Evolutionary conservation across 1,140 invertebrate genomes (phyloP), one percentile per base, ranked within the genome.

Genomic region (Mesaphorura yosii): DNA sequence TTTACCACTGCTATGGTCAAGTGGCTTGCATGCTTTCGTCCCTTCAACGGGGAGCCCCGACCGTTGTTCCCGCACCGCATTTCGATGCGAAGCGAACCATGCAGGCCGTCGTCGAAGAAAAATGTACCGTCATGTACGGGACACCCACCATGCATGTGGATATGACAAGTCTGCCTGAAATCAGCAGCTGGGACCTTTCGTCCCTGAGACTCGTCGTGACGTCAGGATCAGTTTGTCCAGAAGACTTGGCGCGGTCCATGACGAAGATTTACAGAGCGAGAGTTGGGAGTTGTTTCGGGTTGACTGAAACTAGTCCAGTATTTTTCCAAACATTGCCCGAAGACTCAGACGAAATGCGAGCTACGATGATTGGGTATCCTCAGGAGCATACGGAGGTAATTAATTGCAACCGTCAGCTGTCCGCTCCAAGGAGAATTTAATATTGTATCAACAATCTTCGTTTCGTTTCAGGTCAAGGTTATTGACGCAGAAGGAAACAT

Each of bases 91-190:
- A 72, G 26, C 74, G 76, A 19, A 78, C 81, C 0, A 61, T 90
- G 14, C 68, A 81, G 26, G 72, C 82, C 0, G 75, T 88, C 17
- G 66, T 75, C 19, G 67, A 78, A 20, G 82, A 91, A 68, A 83
- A 79, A 77, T 89, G 88, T 63, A 80, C 79, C 2, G 67, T 84
- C 5, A 67, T 87, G n/a, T 86, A 85, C 63, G 93, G 93, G 14
- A 95, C 92, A 0, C 94, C 93, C 5, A 96, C 92, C 0, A 97
- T 98, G 92, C 91, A 85, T 67, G 83, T 95, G 48, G 89, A 96
- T 68, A 73, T 88, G 48, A 63, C 89, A 29, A 70, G 72, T 48
- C 68, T 67, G 29, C 68, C 66, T 1, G 55, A 69, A 1, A 66
- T 69, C 46, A 37, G 61, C n/a, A 57, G 62, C 15, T 68, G 64